Evolutionary conservation across 2,888 invertebrate genomes (phyloP).

Genomic region (Linnaemya tessellans): DNA sequence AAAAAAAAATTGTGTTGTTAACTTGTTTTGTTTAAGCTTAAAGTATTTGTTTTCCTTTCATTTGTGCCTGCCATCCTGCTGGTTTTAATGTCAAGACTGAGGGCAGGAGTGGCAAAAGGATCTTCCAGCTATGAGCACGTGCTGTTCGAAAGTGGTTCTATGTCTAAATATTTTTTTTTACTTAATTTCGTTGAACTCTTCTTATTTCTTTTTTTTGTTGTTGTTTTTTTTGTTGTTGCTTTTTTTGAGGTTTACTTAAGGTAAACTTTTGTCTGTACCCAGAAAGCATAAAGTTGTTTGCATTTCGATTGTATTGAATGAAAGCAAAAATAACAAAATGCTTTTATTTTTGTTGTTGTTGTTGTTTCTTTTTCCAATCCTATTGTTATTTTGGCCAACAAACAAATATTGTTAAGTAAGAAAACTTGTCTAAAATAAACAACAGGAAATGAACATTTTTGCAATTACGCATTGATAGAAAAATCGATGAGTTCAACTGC

Average conservation of each 20-base stretch:
- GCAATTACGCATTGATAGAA: constrained; percentile 52
- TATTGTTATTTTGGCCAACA: constrained; percentile 50
- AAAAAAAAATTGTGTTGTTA: constrained; percentile 38
- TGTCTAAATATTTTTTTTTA: constrained; percentile 7
- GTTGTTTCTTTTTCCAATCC: constrained; percentile 1
- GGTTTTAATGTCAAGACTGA: not conserved
- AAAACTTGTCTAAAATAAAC: constrained; percentile 56
- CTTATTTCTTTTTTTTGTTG: not conserved
- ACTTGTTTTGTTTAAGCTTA: constrained; percentile 59
- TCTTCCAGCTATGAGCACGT: constrained; percentile 12
- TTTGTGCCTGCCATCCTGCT: not conserved
- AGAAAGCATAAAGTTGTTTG: constrained; percentile 32
- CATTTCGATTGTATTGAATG: constrained; percentile 47
- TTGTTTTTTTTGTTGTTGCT: constrained; percentile 1
- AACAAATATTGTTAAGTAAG: constrained; percentile 56
- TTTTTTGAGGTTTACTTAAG: constrained; percentile 67
- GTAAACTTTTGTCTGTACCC: constrained; percentile 66
- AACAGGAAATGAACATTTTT: constrained; percentile 25
- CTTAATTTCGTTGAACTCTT: not conserved
- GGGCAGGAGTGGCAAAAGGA: not conserved
- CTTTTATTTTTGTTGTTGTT: not conserved
- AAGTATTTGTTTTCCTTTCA: constrained; percentile 46
- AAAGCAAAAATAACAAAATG: constrained; percentile 47
- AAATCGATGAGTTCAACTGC: constrained; percentile 51
- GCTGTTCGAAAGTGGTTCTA: constrained; percentile 20